Evolutionary conservation across 2,797 vertebrate species (phyloP), one percentile per base, ranked within the genome.

Genomic region (Austrolebias charrua): DNA sequence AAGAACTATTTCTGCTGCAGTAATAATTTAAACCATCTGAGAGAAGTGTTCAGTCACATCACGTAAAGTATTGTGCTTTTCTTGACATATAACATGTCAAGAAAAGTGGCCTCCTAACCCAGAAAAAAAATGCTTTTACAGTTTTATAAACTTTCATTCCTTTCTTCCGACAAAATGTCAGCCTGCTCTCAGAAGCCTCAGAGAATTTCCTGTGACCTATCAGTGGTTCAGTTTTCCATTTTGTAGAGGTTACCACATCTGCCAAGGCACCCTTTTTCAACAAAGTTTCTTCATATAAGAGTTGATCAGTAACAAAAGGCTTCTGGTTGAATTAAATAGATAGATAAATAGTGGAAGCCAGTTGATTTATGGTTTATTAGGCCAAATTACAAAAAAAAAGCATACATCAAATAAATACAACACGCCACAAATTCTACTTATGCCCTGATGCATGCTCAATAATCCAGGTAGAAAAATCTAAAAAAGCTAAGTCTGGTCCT

Each of bases 81-180:
- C 15, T 52, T 45, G 31, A 71, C 28, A 47, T 51, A 31, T 59
- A 42, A 29, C 24, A 48, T 57, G 20, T 52, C 11, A 16, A 54
- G 18, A 29, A 33, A 16, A 20, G 24, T 19, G 13, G 6, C 64
- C 52, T 54, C 43, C 38, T 45, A 48, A 35, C 9, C 14, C 0
- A 57, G 20, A 8, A 28, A 35, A 19, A 35, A 19, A 19, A 51
- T 5, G 11, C 15, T 3, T 29, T 28, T 15, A 12, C 31, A 40
- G 9, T 9, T 9, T 15, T 19, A 62, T 60, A 55, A 56, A 28
- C n/a, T 18, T 69, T 28, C 0, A n/a, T 71, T 78, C 61, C 6
- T 65, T 6, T 49, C 47, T 11, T 19, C 18, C 3, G 6, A 24
- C 58, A 45, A 83, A 85, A 81, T 78, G 69, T 81, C 78, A 79